These are phyloP conservation scores for Trypoxylus dichotomus DNA, from an alignment of 1,140 invertebrate species.

Conservation along the genomic window DNA sequence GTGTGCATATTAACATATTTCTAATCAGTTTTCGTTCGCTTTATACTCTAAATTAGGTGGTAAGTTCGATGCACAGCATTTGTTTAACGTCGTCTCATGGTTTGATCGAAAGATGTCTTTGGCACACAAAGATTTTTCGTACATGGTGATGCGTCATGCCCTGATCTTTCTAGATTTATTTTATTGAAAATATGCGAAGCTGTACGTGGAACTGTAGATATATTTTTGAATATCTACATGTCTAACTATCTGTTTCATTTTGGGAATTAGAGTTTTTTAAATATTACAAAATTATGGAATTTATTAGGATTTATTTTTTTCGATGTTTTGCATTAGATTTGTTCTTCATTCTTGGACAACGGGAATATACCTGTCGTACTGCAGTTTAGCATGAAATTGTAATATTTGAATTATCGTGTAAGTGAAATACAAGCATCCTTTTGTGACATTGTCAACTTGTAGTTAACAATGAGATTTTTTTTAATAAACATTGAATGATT, in stretches of 20 bases:
- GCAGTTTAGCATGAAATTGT: not conserved
- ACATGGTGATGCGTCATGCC: slow-evolving; percentile 27
- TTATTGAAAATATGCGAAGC: not conserved
- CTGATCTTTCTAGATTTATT: slow-evolving; percentile 30
- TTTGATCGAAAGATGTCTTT: slow-evolving; percentile 5
- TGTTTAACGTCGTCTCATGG: not conserved
- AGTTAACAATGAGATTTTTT: not conserved
- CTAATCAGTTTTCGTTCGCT: not conserved
- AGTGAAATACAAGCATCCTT: not conserved
- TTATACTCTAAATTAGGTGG: slow-evolving; percentile 21
- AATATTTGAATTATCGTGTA: not conserved
- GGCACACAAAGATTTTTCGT: slow-evolving; percentile 23
- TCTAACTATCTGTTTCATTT: not conserved
- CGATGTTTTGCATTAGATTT: not conserved
- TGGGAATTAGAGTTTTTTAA: not conserved
- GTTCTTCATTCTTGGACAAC: not conserved
- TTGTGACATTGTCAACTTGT: not conserved
- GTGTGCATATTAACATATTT: slow-evolving; percentile 27
- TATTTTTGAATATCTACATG: not conserved
- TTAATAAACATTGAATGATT: not conserved
- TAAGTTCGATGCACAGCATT: slow-evolving; percentile 19
- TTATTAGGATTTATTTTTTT: not conserved
- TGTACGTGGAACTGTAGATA: not conserved
- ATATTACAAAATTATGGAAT: not conserved
- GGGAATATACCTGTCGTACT: not conserved